These are phyloP conservation scores for Emydoidea blandingii DNA, from an alignment of 2,797 vertebrate species.

Conservation along the genomic window DNA sequence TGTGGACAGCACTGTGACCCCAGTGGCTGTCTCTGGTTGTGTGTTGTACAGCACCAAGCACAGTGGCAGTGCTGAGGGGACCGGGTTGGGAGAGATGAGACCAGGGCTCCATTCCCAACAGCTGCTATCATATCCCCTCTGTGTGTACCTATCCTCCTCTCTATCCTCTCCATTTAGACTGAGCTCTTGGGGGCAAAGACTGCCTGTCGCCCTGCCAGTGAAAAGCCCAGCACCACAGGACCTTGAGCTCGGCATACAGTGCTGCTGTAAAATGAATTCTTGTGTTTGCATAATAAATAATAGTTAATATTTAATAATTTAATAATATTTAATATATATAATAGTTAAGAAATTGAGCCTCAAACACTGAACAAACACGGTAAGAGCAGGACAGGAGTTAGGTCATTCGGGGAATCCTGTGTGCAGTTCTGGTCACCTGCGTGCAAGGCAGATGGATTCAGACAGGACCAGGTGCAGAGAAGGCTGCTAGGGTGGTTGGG, in stretches of 20 bases:
- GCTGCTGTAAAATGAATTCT: neutral
- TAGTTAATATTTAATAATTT: too few species aligned
- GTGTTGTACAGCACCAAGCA: neutral
- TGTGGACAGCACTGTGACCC: neutral
- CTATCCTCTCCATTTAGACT: neutral
- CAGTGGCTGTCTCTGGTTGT: neutral
- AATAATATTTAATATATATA: too few species aligned
- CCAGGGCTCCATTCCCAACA: neutral
- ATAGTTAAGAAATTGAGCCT: neutral
- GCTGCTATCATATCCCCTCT: neutral
- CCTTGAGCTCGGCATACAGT: neutral
- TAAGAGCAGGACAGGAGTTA: neutral
- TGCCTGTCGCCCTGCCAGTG: neutral
- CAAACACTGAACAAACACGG: neutral
- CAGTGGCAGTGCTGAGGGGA: neutral
- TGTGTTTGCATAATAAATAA: neutral
- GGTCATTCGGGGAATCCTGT: neutral
- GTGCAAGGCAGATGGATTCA: neutral
- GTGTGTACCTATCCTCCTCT: neutral
- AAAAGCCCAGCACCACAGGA: neutral
- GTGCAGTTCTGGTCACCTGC: neutral
- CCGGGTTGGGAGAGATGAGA: neutral
- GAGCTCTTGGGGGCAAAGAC: neutral
- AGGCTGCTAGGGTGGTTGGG: neutral
- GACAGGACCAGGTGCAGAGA: neutral